Base-by-base conservation (phyloP, 2,888 invertebrate species). In the Cheiracanthium punctorium region DNA sequence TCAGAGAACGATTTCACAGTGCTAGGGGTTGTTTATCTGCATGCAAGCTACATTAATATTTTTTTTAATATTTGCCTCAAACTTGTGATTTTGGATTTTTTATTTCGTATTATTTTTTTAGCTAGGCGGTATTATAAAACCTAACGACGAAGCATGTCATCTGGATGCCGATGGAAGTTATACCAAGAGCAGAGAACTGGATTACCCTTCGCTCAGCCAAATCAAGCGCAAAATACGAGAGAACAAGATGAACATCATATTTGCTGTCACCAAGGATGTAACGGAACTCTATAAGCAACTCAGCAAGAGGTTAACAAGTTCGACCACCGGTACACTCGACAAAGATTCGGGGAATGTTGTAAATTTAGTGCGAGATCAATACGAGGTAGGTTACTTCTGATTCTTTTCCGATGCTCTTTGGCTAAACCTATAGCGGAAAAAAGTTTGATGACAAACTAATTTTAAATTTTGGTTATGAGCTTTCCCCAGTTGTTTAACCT, bases 121-220 rank as follows among this genome's bases (percentile, higher is more conserved):
- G 95, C 93, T 97, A 58, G 97, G 97, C 80, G 97, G 97, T 77
- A 97, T 97, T 75, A 95, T 97, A 14, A 95, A 96, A 90, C 97
- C 98, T 0, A 98, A 98, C 90, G 98, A 98, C 91, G 98, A 98
- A 0, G 91, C 93, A 71, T 98, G 98, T 90, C 98, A 98, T 92
- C 93, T 98, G 92, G 94, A 95, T 90, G 88, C 91, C 1, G 92
- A 92, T 17, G 95, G 95, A 10, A 91, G 92, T 74, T 98, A 98
- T 92, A 96, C 96, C 0, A 95, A 96, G 90, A 97, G 97, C 0
- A 48, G 24, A 0, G 91, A 94, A 4, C 96, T 96, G 93, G 99
- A 99, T 92, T 99, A 99, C 91, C 99, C 99, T 0, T 98, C 98
- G 87, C 97, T 99, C 88, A 97, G 98, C 14, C 98, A 99, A 92